Conservation (phyloP, 2,888 invertebrate genomes). For the Monoplex corrugatus region DNA sequence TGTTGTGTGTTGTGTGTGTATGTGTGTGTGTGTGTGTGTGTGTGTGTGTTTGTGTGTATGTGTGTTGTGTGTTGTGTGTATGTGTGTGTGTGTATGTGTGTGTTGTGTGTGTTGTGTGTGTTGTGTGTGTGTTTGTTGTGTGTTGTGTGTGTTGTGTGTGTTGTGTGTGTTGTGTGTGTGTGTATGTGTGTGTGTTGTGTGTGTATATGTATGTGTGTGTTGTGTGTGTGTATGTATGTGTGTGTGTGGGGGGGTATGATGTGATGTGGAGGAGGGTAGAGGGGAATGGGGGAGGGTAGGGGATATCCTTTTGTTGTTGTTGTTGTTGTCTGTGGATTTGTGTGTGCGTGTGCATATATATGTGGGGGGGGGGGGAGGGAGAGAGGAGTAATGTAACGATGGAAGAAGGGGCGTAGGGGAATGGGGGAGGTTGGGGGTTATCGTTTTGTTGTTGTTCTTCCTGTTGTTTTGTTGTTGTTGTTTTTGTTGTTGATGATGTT, state of each 20-base stretch:
- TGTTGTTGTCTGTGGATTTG: too few species aligned
- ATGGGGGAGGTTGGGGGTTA: neutral
- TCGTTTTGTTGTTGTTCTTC: neutral
- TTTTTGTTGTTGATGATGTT: neutral
- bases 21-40: too few species aligned
- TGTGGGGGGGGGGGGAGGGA: neutral
- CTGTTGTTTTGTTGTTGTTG: neutral
- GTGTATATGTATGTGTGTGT: neutral
- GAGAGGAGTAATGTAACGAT: neutral
- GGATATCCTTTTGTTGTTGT: too few species aligned
- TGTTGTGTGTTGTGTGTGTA: neutral
- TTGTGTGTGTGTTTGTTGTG: too few species aligned
- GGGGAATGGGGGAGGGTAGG: neutral
- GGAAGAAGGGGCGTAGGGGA: neutral
- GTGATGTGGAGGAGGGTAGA: neutral
- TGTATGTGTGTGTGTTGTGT: neutral
- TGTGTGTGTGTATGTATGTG: neutral
- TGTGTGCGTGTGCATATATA: too few species aligned
- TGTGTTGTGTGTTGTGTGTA: neutral
- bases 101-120: neutral
- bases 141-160: too few species aligned
- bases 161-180: too few species aligned
- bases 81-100: neutral
- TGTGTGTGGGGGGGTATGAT: neutral
- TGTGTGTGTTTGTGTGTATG: neutral